Conservation (phyloP, 2,113 vertebrate species). For the Galemys pyrenaicus region DNA sequence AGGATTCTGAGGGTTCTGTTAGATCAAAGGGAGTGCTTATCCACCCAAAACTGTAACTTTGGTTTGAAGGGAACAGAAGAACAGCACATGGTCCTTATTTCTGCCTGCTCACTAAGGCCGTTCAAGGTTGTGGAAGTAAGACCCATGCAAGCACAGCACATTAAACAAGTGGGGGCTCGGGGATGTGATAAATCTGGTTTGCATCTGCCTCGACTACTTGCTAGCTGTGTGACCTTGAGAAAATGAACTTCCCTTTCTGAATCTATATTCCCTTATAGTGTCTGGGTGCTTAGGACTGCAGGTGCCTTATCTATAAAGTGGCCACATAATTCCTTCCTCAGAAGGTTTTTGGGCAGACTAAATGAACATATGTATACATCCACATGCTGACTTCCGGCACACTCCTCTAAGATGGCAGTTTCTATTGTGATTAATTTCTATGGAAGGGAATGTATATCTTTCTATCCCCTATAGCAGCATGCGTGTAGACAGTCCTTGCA, state of each 20-base stretch:
- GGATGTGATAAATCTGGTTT: background rate
- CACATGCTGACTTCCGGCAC: background rate
- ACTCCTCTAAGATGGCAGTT: background rate
- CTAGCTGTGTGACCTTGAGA: background rate
- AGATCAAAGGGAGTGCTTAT: background rate
- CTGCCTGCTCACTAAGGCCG: background rate
- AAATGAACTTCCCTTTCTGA: background rate
- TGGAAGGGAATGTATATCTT: background rate
- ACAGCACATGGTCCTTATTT: background rate
- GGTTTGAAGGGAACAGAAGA: background rate
- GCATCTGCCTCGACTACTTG: background rate
- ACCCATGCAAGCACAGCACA: too few relatives aligned
- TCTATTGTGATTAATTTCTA: background rate
- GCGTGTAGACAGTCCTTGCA: background rate
- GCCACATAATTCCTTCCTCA: background rate
- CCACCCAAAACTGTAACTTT: background rate
- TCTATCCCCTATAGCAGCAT: background rate
- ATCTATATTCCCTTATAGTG: too few relatives aligned
- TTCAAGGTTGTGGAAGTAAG: background rate
- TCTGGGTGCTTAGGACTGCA: too few relatives aligned
- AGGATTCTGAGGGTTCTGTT: background rate
- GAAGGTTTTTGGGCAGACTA: background rate
- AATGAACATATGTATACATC: background rate
- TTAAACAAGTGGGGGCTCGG: background rate
- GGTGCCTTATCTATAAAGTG: background rate